phyloP scores from a whole-genome alignment of 1,140 invertebrate genomes.

The Bombus huntii region DNA sequence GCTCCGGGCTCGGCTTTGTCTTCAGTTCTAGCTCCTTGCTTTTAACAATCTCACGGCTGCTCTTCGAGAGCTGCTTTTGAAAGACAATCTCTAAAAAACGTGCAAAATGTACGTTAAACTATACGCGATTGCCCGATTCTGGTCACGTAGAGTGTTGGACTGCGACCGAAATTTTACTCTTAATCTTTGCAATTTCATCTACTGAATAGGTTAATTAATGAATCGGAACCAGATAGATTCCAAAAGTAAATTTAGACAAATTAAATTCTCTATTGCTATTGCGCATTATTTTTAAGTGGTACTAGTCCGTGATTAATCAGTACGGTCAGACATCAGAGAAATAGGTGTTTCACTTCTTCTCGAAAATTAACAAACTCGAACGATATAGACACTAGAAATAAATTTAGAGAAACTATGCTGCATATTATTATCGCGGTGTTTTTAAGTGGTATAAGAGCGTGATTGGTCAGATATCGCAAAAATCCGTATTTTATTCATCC shows the following conservation, averaged over 20 bases:
- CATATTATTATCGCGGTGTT: no score
- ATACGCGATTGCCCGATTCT: not conserved
- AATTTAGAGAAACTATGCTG: no score
- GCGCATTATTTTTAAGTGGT: no score
- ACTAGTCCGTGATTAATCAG: not conserved
- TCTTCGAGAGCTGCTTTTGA: not conserved
- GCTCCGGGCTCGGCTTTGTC: not conserved
- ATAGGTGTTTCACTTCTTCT: not conserved
- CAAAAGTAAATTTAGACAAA: not conserved
- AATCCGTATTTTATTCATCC: not conserved
- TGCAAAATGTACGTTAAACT: not conserved
- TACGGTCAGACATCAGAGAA: not conserved
- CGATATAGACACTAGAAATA: no score
- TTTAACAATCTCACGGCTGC: not conserved
- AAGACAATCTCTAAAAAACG: not conserved
- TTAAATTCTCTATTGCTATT: not conserved
- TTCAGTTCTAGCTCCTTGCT: not conserved
- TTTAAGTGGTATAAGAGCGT: not conserved
- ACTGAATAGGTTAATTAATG: conserved; percentile 14
- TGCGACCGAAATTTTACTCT: not conserved
- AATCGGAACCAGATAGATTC: not conserved
- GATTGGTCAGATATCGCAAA: not conserved
- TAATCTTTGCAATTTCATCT: not conserved
- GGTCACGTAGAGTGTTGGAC: not conserved
- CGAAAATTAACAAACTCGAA: no score